Evolutionary conservation across 2,113 vertebrate genomes (phyloP), one percentile per base, ranked within the genome.

Genomic region (Eulemur macaco): DNA sequence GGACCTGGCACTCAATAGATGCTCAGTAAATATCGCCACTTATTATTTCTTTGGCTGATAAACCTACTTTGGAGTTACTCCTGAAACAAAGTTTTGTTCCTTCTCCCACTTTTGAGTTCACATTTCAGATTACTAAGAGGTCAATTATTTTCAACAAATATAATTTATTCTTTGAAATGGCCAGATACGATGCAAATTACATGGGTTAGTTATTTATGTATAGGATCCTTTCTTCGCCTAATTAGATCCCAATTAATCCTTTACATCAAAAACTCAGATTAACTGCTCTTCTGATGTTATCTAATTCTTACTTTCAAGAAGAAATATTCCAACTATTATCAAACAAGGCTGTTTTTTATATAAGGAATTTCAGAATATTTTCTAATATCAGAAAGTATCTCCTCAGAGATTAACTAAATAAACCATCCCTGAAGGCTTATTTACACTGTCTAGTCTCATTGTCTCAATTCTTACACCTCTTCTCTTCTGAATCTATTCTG

Each of bases 281-380:
- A 89, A 73, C n/a, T 42, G 34, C 68, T 83, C 6, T 85, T 58
- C 66, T 96, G 68, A 63, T 29, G 60, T 82, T 42, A 89, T 78
- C 52, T 52, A 69, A 92, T 39, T 89, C 86, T 93, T 89, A 69
- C 17, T 42, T 91, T 86, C 47, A 64, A 80, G 63, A 71, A 93
- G 86, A 89, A 85, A 96, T 58, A 50, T 6, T 86, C 86, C 69
- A 42, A 3, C 27, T 81, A 27, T 71, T 82, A 74, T 29, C n/a
- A 86, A 23, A 17, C 27, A 89, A 76, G 39, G 31, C 18, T 60
- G 45, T 86, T 91, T 81, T 64, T 85, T 42, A 78, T 34, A 14
- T 45, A 64, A 82, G 31, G 17, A 71, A 54, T 93, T 66, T 58
- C 17, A 63, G 63, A 85, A 78, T 80, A 89, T n/a, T 87, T 63